phyloP scores from a whole-genome alignment of 2,797 vertebrate genomes.

The Macropus fuliginosus region DNA sequence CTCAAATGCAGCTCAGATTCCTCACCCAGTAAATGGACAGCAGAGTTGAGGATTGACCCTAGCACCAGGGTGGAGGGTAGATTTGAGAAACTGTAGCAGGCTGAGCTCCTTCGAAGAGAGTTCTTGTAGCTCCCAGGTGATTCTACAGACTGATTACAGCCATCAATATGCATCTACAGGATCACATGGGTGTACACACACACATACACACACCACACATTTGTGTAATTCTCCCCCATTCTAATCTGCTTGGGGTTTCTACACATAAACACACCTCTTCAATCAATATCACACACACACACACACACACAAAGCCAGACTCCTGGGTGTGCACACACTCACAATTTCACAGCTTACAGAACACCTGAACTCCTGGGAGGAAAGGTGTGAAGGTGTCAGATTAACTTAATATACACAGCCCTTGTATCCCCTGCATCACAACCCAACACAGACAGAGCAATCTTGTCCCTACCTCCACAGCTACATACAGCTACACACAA shows the following conservation, averaged over 20 bases:
- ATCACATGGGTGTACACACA: neutral
- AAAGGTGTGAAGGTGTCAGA: conserved; percentile 67
- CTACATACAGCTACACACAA: neutral
- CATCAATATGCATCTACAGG: neutral
- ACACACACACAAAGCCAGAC: conserved; percentile 13
- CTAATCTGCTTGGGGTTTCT: neutral
- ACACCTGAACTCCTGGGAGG: conserved; percentile 67
- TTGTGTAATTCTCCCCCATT: neutral
- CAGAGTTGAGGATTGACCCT: neutral
- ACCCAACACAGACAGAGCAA: neutral
- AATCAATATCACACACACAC: conserved; percentile 24
- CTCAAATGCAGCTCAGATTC: neutral
- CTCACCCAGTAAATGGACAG: neutral
- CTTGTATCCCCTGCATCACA: neutral
- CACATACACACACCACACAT: neutral
- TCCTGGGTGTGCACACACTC: neutral
- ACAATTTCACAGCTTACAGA: conserved; percentile 70
- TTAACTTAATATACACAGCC: conserved; percentile 61
- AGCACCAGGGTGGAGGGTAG: neutral
- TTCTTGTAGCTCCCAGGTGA: neutral
- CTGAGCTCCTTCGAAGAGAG: neutral
- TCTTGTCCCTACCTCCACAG: neutral
- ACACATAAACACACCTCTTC: neutral
- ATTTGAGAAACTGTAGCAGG: neutral
- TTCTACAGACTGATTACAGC: conserved; percentile 2